Base-by-base conservation (phyloP, 2,888 invertebrate species). In the Drosophila mulleri region DNA sequence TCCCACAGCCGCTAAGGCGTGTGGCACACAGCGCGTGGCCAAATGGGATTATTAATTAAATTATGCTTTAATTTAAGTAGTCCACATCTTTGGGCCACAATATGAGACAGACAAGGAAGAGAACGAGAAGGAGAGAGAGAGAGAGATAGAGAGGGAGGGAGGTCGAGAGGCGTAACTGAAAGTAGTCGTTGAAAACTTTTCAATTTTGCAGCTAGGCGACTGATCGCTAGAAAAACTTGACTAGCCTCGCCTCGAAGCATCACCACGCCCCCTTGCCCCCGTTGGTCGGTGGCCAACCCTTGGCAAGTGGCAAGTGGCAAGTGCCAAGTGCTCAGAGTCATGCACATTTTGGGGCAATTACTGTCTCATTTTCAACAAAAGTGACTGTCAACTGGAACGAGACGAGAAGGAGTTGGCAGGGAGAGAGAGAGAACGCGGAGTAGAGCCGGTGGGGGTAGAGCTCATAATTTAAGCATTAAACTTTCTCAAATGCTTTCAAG, bases 41-140 rank as follows among this genome's bases (percentile, higher is more conserved):
- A 89, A 90, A 91, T 86, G 91, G 88, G 88, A 91, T 90, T 91
- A 90, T 91, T 91, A 92, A 91, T 91, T 92, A 83, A 91, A 92
- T 91, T 91, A 92, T 79, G 80, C 81, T 80, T 83, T 85, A 87
- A 91, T 91, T 91, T 91, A 84, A 87, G 85, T 81, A 83, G 80
- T 80, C 78, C 77, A 80, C 83, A 88, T 83, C 74, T 76, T 71
- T 57, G 48, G 48, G 66, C 71, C 72, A 39, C 29, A 82, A 84
- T 35, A 82, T 84, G 74, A 87, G 78, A 76, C n/a, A 35, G 82
- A 64, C 67, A 44, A 37, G 29, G 29, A 2, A 11, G n/a, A 29
- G 9, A 45, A 14, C 12, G 11, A 47, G 18, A 18, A 1, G 18
- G 48, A 32, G 12, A 47, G 50, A 18, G 6, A 6, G n/a, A 18